These are phyloP conservation scores for Philhelius pedissequus DNA, from an alignment of 2,888 invertebrate genomes.

Conservation along the genomic window DNA sequence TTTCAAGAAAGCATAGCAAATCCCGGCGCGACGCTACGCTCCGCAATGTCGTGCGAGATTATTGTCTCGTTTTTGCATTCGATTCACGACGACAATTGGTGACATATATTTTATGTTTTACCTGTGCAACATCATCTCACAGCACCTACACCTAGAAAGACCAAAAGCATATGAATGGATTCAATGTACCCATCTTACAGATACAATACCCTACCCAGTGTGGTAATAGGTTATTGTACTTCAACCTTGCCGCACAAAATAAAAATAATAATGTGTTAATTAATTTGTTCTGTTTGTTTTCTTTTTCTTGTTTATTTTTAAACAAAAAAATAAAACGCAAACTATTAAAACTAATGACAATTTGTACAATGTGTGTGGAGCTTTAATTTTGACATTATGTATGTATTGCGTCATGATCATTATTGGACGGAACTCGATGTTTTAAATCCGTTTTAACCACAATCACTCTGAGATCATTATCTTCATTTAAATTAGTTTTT, in stretches of 20 bases:
- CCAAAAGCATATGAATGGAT: neutral
- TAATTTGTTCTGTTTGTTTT: conserved; percentile 6
- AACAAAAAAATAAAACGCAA: neutral
- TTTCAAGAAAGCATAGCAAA: conserved; percentile 10
- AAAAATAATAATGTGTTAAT: conserved; percentile 23
- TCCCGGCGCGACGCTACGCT: neutral
- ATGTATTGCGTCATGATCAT: conserved; percentile 14
- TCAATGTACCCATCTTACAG: too few species aligned
- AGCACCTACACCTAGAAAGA: neutral
- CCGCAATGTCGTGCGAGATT: conserved; percentile 27
- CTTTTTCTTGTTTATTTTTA: neutral
- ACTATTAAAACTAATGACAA: neutral
- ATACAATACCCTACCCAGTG: too few species aligned
- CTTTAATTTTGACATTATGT: neutral
- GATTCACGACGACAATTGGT: conserved; percentile 38
- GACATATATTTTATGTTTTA: conserved; percentile 31
- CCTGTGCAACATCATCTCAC: conserved; percentile 7
- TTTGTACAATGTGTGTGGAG: neutral
- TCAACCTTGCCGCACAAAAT: conserved; percentile 28
- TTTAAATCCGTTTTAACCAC: neutral
- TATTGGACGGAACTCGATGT: neutral
- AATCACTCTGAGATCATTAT: conserved; percentile 9
- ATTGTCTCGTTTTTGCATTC: conserved; percentile 27
- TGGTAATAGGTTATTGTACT: conserved; percentile 61
- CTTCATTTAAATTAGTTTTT: neutral